Conservation (phyloP, 2,888 invertebrate genomes). For the Antitype chi region DNA sequence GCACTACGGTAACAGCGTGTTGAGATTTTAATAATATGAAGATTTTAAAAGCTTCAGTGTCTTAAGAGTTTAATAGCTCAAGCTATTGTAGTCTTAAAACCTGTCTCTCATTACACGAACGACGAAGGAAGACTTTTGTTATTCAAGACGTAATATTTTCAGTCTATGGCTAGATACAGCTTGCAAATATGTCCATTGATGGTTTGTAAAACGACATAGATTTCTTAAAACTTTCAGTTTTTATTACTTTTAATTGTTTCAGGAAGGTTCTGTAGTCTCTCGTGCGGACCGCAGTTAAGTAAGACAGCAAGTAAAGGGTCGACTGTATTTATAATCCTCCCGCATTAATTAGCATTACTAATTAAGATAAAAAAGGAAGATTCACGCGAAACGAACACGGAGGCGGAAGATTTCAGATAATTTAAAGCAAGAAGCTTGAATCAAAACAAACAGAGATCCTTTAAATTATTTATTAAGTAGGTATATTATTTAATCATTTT, state of each 20-base stretch:
- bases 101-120: neutral
- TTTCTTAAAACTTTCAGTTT: constrained; percentile 8
- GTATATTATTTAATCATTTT: neutral
- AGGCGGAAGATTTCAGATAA: constrained; percentile 44
- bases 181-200: neutral
- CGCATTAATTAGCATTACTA: constrained; percentile 59
- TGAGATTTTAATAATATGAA: constrained; percentile 46
- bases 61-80: constrained; percentile 50
- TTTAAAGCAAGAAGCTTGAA: constrained; percentile 30
- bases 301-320: constrained; percentile 50
- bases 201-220: neutral
- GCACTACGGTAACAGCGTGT: constrained; percentile 1
- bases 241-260: constrained; percentile 30
- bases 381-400: constrained; percentile 41
- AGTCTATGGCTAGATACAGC: neutral
- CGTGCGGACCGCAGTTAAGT: constrained; percentile 9
- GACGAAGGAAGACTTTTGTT: constrained; percentile 19
- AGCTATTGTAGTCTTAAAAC: constrained; percentile 42
- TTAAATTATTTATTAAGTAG: constrained; percentile 23
- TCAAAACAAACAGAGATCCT: constrained; percentile 22
- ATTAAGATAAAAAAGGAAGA: constrained; percentile 61
- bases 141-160: neutral
- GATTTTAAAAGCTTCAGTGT: constrained; percentile 43
- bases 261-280: constrained; percentile 25
- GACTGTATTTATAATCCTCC: constrained; percentile 54